A percentile compares a stretch with the other conserved stretches of the same genome.
Conservation (phyloP, 1,140 invertebrate genomes). For the Anoplolepis gracilipes region DNA sequence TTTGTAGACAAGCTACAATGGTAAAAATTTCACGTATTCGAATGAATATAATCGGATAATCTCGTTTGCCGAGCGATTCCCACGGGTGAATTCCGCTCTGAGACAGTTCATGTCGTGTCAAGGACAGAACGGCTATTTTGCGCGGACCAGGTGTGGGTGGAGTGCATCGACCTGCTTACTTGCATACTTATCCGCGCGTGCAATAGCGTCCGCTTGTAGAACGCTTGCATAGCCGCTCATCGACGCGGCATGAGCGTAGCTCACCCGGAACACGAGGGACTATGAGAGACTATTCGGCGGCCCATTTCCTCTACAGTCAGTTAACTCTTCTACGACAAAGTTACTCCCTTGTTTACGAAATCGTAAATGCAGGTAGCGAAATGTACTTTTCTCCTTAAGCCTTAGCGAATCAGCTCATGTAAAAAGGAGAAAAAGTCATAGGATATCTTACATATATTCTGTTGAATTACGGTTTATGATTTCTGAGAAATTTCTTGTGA, state of each 20-base stretch:
- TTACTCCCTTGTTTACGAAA: background rate
- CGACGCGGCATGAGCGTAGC: constrained; percentile 30
- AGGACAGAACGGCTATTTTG: constrained; percentile 56
- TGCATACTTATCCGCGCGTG: constrained; percentile 55
- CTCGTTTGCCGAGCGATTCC: constrained; percentile 20
- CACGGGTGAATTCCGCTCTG: background rate
- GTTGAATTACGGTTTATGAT: background rate
- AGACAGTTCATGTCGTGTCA: constrained; percentile 63
- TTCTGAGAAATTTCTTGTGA: background rate
- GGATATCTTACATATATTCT: background rate
- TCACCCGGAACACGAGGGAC: constrained; percentile 37
- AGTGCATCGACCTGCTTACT: constrained; percentile 67
- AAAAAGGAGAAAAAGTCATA: background rate
- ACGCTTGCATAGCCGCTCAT: constrained; percentile 27
- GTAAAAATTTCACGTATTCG: background rate
- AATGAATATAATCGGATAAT: background rate
- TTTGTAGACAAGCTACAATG: background rate
- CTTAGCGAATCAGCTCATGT: background rate
- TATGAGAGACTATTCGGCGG: constrained; percentile 16
- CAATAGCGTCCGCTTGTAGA: constrained; percentile 23
- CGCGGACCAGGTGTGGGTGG: constrained; percentile 65
- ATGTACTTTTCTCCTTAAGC: no score
- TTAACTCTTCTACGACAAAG: constrained; percentile 34
- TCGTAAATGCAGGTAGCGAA: background rate
- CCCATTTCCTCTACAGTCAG: background rate